Evolutionary conservation across 2,113 vertebrate genomes (phyloP), one percentile per base, ranked within the genome.

Genomic region (Elgaria multicarinata): DNA sequence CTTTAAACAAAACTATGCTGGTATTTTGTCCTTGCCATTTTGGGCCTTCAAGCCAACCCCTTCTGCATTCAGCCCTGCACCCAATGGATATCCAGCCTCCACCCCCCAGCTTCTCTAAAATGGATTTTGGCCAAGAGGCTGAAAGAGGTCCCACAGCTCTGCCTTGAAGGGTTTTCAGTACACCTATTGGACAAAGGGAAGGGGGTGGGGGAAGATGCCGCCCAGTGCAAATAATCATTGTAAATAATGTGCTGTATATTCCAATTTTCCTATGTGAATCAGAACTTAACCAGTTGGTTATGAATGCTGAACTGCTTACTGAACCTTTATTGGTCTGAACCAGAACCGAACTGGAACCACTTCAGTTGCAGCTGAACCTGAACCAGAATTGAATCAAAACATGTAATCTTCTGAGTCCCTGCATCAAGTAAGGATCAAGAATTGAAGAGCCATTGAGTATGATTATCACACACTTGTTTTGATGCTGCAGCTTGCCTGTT

Each of bases 381-480:
- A 42, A 82, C 26, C 28, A 83, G 58, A 66, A 83, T 6, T 66
- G 24, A 44, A 83, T 3, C 36, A 8, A 66, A 83, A 26, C 22
- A 31, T 42, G 16, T 64, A 62, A 83, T 44, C 22, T 14, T 66
- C 44, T 85, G 20, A 26, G 24, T 36, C 33, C 50, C 13, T 36
- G 20, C n/a, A 58, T 24, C 39, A 88, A 53, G 86, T 33, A 20
- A 0, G 12, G 2, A 3, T 83, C 87, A 50, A 7, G 83, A 90
- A 8, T 71, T n/a, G 20, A 92, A 89, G 71, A n/a, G 12, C 4
- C 78, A 87, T n/a, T 76, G 78, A 88, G 58, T 53, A 81, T 86
- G 92, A 91, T 92, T 89, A 82, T 28, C 84, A 3, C 14, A 24
- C 67, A 53, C 31, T 83, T 83, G 72, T 26, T 28, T 88, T n/a